Evolutionary conservation across 2,797 vertebrate species (phyloP), one percentile per base, ranked within the genome.

Genomic region (Pygocentrus nattereri): DNA sequence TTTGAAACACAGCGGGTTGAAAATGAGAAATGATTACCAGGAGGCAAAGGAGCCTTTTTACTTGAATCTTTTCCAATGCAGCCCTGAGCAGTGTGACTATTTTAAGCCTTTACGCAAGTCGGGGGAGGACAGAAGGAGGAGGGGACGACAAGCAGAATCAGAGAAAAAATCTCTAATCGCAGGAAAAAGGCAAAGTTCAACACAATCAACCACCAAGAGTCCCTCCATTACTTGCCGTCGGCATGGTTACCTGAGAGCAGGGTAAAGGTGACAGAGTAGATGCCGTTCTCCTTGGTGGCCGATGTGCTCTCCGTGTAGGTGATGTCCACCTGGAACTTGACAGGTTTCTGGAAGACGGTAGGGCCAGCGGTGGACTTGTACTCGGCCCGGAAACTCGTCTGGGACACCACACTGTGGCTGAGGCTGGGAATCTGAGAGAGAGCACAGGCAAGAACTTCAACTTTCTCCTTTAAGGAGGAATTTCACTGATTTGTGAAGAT

Each of bases 291-390:
- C 87, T 96, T 96, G 88, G 95, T 96, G 0, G 95, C 94, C 23
- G 94, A 93, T 38, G 94, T 95, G 1, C 95, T 95, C 93, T 97
- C 96, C 0, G 95, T 95, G 91, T 97, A 97, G 59, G 96, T 97
- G 92, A 97, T 97, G 89, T 97, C 96, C 93, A 97, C 96, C 88
- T 97, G 96, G 92, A 97, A 97, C 92, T 96, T 96, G 81, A 97
- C 96, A 0, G 96, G 96, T 91, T 97, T 97, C 93, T 97, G 96
- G 93, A 97, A 97, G 87, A 97, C 96, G 0, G 96, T 95, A 0
- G 96, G 96, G 64, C 96, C 95, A 4, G 95, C 96, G 0, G 96
- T 94, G 10, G 96, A 96, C 88, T 97, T 97, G 80, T 97, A 96
- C 85, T 97, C 96, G 1, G 96, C 96, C 87, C 96, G 93, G 90